These are phyloP conservation scores for Diaprepes abbreviatus DNA, from an alignment of 2,888 invertebrate genomes.

Conservation along the genomic window DNA sequence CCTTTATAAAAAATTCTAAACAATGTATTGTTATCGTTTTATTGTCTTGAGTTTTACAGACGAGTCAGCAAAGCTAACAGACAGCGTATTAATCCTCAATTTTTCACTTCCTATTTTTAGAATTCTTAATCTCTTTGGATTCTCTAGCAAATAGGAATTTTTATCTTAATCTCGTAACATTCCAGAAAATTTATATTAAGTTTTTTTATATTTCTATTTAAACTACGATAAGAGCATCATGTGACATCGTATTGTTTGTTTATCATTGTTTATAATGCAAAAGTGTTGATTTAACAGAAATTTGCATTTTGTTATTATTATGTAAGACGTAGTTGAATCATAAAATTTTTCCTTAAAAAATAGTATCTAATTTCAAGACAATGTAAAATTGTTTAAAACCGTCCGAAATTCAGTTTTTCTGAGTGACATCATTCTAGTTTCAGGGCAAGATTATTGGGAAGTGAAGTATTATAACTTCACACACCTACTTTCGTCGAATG, in stretches of 20 bases:
- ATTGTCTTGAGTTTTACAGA: neutral
- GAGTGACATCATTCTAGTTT: too few relatives aligned
- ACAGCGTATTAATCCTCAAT: neutral
- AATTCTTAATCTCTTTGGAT: neutral
- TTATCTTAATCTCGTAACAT: neutral
- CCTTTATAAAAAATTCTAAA: too few relatives aligned
- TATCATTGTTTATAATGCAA: conserved; percentile 1
- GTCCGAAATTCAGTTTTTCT: too few relatives aligned
- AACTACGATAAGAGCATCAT: neutral
- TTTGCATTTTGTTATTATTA: too few relatives aligned
- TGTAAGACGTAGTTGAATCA: too few relatives aligned
- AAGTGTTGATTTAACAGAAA: neutral
- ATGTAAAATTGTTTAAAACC: too few relatives aligned
- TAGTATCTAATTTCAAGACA: too few relatives aligned
- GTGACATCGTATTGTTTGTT: neutral
- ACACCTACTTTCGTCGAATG: too few relatives aligned
- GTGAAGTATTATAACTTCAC: too few relatives aligned
- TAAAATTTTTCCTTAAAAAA: too few relatives aligned
- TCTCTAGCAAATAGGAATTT: conserved; percentile 5
- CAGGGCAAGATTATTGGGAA: too few relatives aligned
- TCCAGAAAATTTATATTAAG: neutral
- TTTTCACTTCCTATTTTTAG: neutral
- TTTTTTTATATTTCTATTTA: neutral
- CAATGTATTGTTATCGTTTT: too few relatives aligned
- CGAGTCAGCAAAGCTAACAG: neutral